Evolutionary conservation across 53 echinoderm and acorn worm genomes (phyloP).

Genomic region (Mesocentrotus franciscanus): DNA sequence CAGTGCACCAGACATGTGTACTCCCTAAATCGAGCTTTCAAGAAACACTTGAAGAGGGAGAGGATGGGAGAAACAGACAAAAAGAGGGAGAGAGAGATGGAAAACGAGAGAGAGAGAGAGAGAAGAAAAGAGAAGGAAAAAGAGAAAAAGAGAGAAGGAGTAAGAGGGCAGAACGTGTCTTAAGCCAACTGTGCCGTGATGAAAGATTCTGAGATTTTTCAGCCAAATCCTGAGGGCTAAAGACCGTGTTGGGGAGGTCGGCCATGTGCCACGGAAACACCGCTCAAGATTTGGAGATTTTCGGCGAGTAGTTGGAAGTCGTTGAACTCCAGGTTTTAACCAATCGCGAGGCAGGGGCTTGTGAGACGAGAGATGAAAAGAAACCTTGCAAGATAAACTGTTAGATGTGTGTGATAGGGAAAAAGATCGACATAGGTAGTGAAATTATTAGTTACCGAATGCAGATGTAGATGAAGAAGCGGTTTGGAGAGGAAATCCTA

Average conservation of each 20-base stretch:
- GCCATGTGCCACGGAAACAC: conserved; percentile 31
- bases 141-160: neutral
- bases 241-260: conserved; percentile 8
- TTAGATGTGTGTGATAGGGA: neutral
- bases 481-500: conserved; percentile 44
- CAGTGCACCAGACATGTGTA: neutral
- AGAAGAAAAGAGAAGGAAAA: neutral
- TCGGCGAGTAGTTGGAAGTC: neutral
- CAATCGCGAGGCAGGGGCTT: conserved; percentile 17
- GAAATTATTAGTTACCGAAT: neutral
- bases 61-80: neutral
- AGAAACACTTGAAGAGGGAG: neutral
- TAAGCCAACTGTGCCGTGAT: conserved; percentile 28
- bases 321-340: conserved; percentile 32
- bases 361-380: neutral
- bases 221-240: conserved; percentile 42
- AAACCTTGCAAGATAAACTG: neutral
- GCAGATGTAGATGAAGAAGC: conserved; percentile 10
- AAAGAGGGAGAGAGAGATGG: neutral
- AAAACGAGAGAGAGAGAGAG: neutral
- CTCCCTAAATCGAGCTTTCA: neutral
- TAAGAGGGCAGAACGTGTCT: conserved; percentile 17
- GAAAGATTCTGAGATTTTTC: conserved; percentile 33
- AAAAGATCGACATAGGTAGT: neutral
- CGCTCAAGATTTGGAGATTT: neutral